Evolutionary conservation across 2,113 vertebrate species (phyloP).

Genomic region (Lucifuga dentata): DNA sequence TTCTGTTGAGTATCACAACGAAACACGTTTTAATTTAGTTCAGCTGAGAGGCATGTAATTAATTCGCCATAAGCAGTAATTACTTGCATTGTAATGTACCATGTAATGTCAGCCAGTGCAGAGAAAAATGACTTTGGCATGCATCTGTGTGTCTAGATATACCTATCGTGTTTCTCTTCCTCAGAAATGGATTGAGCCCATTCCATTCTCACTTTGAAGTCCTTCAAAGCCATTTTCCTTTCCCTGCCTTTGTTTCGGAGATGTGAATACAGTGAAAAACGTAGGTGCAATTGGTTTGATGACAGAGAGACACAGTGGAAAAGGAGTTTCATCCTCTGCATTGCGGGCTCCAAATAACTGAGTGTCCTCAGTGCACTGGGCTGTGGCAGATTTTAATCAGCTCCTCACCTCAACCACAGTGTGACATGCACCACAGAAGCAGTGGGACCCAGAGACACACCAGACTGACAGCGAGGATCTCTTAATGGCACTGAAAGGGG

Average conservation of each 20-base stretch:
- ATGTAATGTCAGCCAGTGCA: conserved; percentile 64
- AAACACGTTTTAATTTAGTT: conserved; percentile 71
- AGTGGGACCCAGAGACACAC: conserved; percentile 35
- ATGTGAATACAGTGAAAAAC: conserved; percentile 26
- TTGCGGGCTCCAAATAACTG: conserved; percentile 62
- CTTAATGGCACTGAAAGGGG: conserved; percentile 54
- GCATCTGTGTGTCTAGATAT: conserved; percentile 49
- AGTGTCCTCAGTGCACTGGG: conserved; percentile 61
- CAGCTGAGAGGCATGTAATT: conserved; percentile 71
- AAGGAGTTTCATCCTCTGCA: conserved; percentile 59
- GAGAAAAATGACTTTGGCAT: conserved; percentile 37
- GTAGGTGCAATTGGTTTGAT: conserved; percentile 43
- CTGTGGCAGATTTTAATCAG: conserved; percentile 77
- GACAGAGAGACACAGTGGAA: conserved; percentile 21
- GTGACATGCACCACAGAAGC: conserved; percentile 47
- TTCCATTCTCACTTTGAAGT: conserved; percentile 53
- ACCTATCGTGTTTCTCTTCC: conserved; percentile 36
- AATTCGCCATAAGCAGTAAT: conserved; percentile 72
- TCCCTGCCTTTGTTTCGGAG: conserved; percentile 4
- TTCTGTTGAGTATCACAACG: conserved; percentile 54
- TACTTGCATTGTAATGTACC: conserved; percentile 68
- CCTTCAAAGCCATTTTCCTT: conserved; percentile 30
- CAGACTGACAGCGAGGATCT: conserved; percentile 28
- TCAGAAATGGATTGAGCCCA: conserved; percentile 36
- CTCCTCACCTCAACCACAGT: conserved; percentile 47